Base-by-base conservation (phyloP, 2,113 vertebrate genomes). In the Labeo rohita region DNA sequence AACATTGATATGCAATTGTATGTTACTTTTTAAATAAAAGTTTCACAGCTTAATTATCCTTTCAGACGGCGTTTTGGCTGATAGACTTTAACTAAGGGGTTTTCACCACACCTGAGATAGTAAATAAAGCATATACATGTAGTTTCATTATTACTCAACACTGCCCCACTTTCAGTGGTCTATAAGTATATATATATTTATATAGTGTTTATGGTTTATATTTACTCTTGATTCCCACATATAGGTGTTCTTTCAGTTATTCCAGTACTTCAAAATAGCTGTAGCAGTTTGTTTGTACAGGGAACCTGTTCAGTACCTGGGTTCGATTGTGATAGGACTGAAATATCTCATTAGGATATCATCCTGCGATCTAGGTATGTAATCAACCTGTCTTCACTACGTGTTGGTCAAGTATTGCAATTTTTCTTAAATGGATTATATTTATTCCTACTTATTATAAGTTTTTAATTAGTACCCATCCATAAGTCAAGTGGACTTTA, bases 1-100 rank as follows among this genome's bases (percentile, higher is more conserved):
- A 90, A 88, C 87, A 77, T 80, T 90, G 87, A 73, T 88, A 87
- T 90, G 89, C 89, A 84, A 84, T n/a, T 90, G 89, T 90, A 88
- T 90, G 89, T 90, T 90, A 83, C 63, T 66, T 88, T 90, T 86
- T 76, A 73, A 90, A 89, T 87, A 88, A 90, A 90, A 86, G 68
- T 81, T 84, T 88, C 78, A 86, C 78, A 65, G 28, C 70, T 74
- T 75, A 86, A 82, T 23, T 63, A 80, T 80, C 16, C 39, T 73
- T 80, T 54, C 49, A 68, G 61, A 73, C 39, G 84, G 36, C 49
- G 43, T 77, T 85, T 74, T 86, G 66, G 68, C 21, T 80, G 21
- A 52, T 15, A 36, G 47, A 70, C 63, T 52, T 80, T 63, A 81
- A 77, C 13, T 72, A 13, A n/a, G 59, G 6, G 77, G 9, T 63